Base-by-base conservation (phyloP, 2,888 invertebrate species). In the Phragmatobia fuliginosa region DNA sequence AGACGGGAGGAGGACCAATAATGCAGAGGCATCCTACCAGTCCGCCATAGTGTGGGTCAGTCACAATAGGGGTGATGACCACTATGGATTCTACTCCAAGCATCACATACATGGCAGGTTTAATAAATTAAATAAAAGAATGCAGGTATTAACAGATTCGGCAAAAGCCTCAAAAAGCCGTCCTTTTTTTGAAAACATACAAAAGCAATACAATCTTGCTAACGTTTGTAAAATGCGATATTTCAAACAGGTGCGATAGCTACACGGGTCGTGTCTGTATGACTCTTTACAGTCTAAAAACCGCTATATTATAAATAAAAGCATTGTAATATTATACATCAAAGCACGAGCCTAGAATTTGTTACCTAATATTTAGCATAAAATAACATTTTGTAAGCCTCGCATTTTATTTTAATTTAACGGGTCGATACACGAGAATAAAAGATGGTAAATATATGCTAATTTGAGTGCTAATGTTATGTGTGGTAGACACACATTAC, bases 341-440 rank as follows among this genome's bases (percentile, higher is more conserved):
- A 66, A 36, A 62, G 63, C 62, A 72, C 79, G 70, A 69, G 66
- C 32, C 10, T 71, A 73, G 79, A 74, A 81, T 79, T 80, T 75
- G 73, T 76, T 70, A 68, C 67, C 70, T 32, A 33, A 69, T 32
- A 78, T 68, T 80, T 81, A 67, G 70, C 80, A 80, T 81, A 80
- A 80, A 81, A 68, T 73, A 64, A n/a, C 76, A 72, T 81, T 81
- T 75, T 79, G 71, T 79, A 77, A 69, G 68, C 77, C 49, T 52
- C 32, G 7, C 21, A 59, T 38, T 31, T 41, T 66, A 36, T 76
- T 72, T 60, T 60, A 73, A 75, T 77, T 77, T 70, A 66, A 67
- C 72, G 69, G 74, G 75, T 81, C 82, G 73, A 78, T 78, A 72
- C 68, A 28, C n/a, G 33, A 66, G 76, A 71, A 80, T 81, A 82